Conservation (phyloP, 2,888 invertebrate species). For the Loripinus fragilis region DNA sequence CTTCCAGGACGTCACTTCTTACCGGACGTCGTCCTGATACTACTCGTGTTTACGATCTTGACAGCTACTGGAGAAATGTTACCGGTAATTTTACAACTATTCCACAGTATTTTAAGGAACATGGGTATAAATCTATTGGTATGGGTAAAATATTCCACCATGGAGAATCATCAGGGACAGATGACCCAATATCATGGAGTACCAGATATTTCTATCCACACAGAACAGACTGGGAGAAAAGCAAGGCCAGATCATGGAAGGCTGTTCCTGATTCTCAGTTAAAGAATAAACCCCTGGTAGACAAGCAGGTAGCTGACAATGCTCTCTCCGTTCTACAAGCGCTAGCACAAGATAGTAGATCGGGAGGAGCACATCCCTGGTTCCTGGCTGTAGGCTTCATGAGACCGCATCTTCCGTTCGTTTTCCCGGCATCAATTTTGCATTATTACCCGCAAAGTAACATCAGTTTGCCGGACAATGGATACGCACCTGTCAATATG, state of each 20-base stretch:
- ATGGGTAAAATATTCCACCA: constrained; percentile 16
- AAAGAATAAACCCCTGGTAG: constrained; percentile 2
- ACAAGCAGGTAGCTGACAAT: constrained; percentile 1
- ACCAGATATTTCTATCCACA: background rate
- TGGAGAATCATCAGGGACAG: background rate
- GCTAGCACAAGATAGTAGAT: background rate
- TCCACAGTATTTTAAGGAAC: constrained; percentile 22
- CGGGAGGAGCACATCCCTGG: background rate
- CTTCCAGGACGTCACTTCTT: constrained; percentile 85
- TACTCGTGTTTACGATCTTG: constrained; percentile 47
- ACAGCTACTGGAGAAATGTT: constrained; percentile 39
- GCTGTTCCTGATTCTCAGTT: constrained; percentile 12
- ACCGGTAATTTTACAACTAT: constrained; percentile 56
- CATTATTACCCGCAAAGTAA: constrained; percentile 84
- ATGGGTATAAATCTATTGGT: constrained; percentile 10
- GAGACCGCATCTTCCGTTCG: constrained; percentile 3
- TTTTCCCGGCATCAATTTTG: constrained; percentile 86
- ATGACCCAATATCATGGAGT: constrained; percentile 21
- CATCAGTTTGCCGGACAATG: constrained; percentile 58
- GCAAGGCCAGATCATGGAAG: background rate
- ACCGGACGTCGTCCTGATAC: constrained; percentile 59
- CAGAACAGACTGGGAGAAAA: background rate
- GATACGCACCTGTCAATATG: constrained; percentile 59
- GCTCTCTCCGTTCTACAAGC: background rate
- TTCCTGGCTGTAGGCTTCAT: constrained; percentile 11